Conservation (phyloP, 2,113 vertebrate genomes). For the Oncorhynchus nerka region DNA sequence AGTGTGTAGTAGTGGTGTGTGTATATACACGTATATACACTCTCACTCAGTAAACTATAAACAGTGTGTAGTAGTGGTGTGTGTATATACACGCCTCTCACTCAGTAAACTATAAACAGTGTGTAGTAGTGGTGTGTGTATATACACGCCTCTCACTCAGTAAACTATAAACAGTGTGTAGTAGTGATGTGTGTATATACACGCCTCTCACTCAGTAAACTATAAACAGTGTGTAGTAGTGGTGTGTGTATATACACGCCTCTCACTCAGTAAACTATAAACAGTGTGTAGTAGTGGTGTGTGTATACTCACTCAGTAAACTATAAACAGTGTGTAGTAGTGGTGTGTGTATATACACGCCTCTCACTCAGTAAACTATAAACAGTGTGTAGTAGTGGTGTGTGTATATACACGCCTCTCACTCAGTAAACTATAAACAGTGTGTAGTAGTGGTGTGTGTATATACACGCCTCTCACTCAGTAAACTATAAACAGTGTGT, state of each 20-base stretch:
- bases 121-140: background rate
- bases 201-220: no score
- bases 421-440: no score
- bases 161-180: background rate
- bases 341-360: no score
- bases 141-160: no score
- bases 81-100: no score
- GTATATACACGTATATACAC: fast-evolving
- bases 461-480: no score
- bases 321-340: background rate
- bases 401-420: no score
- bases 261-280: no score
- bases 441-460: background rate
- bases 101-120: background rate
- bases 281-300: background rate
- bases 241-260: no score
- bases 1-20: background rate
- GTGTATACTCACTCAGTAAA: no score
- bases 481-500: background rate
- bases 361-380: no score
- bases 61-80: background rate
- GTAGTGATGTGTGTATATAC: background rate
- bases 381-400: background rate
- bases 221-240: background rate
- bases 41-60: background rate